Evolutionary conservation across 2,888 invertebrate species (phyloP).

Genomic region (Crioceris asparagi): DNA sequence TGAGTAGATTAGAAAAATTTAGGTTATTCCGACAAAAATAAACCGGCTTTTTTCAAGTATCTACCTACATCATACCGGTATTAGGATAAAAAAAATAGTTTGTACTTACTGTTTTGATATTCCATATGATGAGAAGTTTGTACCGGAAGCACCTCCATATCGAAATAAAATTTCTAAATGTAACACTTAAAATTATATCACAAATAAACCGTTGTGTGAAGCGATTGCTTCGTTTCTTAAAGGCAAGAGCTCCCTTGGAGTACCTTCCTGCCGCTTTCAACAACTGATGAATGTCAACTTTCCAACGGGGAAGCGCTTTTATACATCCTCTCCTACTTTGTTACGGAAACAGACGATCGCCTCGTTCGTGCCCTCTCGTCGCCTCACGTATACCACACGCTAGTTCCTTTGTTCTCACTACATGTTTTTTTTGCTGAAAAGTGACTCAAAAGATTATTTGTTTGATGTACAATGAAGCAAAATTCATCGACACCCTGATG

Average conservation of each 20-base stretch:
- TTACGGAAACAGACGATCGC: constrained; percentile 12
- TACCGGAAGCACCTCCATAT: constrained; percentile 32
- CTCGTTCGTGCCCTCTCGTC: constrained; percentile 8
- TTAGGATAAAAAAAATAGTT: constrained; percentile 10
- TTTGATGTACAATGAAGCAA: too few relatives aligned
- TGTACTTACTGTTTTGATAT: constrained; percentile 32
- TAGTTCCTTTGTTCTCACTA: constrained; percentile 20
- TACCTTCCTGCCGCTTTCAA: constrained; percentile 7
- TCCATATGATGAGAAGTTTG: constrained; percentile 24
- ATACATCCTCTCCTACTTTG: constrained; percentile 20
- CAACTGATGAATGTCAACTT: constrained; percentile 9
- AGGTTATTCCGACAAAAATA: neutral
- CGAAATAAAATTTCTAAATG: constrained; percentile 23
- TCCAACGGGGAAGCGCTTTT: constrained; percentile 15
- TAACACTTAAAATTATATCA: constrained; percentile 28
- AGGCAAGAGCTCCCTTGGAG: constrained; percentile 11
- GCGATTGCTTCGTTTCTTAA: constrained; percentile 20
- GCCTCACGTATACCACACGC: constrained; percentile 17
- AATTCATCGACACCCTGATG: too few relatives aligned
- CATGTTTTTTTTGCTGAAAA: too few relatives aligned
- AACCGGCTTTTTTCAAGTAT: neutral
- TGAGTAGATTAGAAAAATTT: neutral
- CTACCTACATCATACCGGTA: neutral
- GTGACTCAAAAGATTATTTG: too few relatives aligned
- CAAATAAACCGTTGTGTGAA: constrained; percentile 23